phyloP scores from a whole-genome alignment of 2,888 invertebrate species.

The Autographa pulchrina region DNA sequence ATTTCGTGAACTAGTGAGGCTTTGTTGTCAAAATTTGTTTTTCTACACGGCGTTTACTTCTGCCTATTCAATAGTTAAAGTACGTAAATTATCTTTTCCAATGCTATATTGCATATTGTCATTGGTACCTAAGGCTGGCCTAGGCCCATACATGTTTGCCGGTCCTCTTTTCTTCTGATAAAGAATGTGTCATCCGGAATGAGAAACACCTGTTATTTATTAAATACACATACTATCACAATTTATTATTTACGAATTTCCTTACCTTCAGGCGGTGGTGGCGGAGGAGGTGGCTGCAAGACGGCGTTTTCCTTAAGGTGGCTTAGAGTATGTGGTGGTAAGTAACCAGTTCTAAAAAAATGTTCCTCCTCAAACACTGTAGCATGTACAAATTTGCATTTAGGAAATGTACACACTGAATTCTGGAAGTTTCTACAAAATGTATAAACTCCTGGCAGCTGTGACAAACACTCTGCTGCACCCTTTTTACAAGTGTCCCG shows the following conservation, averaged over 20 bases:
- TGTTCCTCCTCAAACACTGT: constrained; percentile 77
- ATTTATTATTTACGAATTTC: not conserved
- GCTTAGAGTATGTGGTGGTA: constrained; percentile 71
- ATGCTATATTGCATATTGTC: too few relatives aligned
- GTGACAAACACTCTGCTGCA: constrained; percentile 67
- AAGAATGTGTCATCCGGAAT: too few relatives aligned
- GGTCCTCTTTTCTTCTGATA: too few relatives aligned
- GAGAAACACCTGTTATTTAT: too few relatives aligned
- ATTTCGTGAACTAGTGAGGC: too few relatives aligned
- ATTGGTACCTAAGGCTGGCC: too few relatives aligned
- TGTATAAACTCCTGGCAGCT: constrained; percentile 72
- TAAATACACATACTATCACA: too few relatives aligned
- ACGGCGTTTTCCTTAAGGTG: constrained; percentile 66
- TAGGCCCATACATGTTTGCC: too few relatives aligned
- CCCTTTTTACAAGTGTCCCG: constrained; percentile 75
- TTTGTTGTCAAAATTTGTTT: too few relatives aligned
- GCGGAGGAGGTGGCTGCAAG: constrained; percentile 61
- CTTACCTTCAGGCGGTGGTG: constrained; percentile 63
- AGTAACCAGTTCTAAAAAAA: constrained; percentile 72
- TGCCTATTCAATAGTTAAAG: too few relatives aligned
- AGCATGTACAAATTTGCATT: constrained; percentile 80
- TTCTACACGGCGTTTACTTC: too few relatives aligned
- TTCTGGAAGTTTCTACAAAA: constrained; percentile 81
- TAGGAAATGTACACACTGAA: constrained; percentile 65
- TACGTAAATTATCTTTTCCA: too few relatives aligned